Evolutionary conservation across 2,113 vertebrate genomes (phyloP).

Genomic region (Zapus hudsonius): DNA sequence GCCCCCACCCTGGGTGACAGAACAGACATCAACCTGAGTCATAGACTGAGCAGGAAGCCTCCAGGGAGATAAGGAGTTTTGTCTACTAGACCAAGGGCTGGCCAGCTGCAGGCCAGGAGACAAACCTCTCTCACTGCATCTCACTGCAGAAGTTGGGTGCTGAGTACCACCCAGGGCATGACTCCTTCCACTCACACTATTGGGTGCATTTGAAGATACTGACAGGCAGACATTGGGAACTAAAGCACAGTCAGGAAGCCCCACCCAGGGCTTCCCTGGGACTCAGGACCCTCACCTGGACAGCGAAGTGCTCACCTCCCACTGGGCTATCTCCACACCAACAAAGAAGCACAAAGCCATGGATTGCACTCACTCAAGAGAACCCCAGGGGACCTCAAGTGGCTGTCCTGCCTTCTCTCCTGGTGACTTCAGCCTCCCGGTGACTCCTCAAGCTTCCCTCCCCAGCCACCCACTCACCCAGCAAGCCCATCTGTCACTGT

Average conservation of each 20-base stretch:
- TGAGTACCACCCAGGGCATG: rapidly evolving
- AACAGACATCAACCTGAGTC: neutral
- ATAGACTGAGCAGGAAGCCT: neutral
- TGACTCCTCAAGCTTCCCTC: neutral
- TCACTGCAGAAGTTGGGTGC: rapidly evolving
- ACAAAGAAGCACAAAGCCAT: neutral
- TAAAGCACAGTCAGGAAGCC: too few species aligned
- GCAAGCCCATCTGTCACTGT: neutral
- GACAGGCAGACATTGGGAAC: neutral
- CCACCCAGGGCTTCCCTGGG: too few species aligned
- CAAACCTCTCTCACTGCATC: neutral
- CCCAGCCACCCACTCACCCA: too few species aligned
- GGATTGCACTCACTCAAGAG: rapidly evolving
- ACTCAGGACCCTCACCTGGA: neutral
- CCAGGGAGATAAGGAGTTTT: neutral
- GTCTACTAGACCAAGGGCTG: neutral
- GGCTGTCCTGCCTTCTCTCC: rapidly evolving
- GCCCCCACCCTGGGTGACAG: neutral
- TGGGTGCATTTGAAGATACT: neutral
- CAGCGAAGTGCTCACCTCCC: neutral
- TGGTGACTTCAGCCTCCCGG: rapidly evolving
- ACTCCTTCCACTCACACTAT: neutral
- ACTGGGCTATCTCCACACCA: rapidly evolving
- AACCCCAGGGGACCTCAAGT: neutral
- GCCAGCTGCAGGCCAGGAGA: neutral